Conservation (phyloP, 2,113 vertebrate species). For the Bos javanicus region DNA sequence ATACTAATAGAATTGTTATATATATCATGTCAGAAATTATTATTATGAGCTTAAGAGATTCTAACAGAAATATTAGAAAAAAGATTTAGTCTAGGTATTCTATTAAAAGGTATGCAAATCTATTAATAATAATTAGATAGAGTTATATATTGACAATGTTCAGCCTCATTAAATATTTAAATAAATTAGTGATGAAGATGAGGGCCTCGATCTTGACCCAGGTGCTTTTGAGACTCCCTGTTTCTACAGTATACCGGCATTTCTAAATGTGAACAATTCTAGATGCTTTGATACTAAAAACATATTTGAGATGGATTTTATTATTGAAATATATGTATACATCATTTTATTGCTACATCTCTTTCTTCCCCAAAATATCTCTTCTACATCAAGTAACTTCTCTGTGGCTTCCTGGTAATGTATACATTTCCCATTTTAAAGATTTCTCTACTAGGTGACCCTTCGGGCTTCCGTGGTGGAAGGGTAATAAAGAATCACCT, state of each 20-base stretch:
- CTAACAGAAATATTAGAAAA: neutral
- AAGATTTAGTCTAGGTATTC: neutral
- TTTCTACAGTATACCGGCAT: neutral
- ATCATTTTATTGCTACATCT: neutral
- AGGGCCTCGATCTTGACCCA: neutral
- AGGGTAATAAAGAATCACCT: too few species aligned
- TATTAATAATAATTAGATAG: neutral
- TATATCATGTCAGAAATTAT: neutral
- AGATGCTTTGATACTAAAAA: neutral
- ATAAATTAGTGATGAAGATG: neutral
- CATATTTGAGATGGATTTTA: neutral
- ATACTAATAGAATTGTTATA: neutral
- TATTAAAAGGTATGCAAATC: neutral
- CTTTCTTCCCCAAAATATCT: neutral
- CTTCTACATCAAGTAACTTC: neutral
- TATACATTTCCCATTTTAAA: neutral
- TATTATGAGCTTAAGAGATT: neutral
- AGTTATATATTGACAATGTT: neutral
- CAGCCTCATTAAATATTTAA: neutral
- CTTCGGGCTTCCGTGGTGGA: neutral
- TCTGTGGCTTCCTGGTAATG: neutral
- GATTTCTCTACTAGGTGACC: neutral
- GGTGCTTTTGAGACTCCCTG: neutral
- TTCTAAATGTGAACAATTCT: neutral
- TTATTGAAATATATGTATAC: neutral